Percentiles rank a stretch among this genome's conserved stretches.
Evolutionary conservation across 37 sponge, comb jelly and placozoan genomes (phyloP).

Genomic region (Corticium candelabrum): DNA sequence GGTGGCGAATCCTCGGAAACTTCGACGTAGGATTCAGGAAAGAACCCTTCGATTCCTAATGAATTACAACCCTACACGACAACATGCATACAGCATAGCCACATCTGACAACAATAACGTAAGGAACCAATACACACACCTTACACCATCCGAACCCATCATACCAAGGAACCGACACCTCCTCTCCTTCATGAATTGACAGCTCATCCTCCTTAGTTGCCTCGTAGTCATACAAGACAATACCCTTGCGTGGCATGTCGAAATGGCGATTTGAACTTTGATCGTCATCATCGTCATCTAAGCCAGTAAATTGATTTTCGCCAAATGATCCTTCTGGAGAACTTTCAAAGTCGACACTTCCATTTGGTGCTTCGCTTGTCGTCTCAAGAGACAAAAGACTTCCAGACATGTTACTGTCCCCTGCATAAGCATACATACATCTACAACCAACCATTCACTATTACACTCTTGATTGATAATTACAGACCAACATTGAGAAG

Average conservation of each 20-base stretch:
- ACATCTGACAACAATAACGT: background rate
- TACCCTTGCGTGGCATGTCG: conserved; percentile 40
- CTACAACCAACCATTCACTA: no score
- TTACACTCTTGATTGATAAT: no score
- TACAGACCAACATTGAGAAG: background rate
- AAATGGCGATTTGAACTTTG: no score
- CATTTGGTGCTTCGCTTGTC: background rate
- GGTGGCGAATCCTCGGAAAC: conserved; percentile 9
- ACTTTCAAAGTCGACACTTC: background rate
- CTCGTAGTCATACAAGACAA: conserved; percentile 58
- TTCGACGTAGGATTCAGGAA: conserved; percentile 71
- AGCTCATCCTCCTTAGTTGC: conserved; percentile 62
- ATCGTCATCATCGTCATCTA: background rate
- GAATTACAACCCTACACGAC: conserved; percentile 14
- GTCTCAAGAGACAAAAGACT: background rate
- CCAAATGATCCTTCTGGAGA: background rate
- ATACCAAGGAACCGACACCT: conserved; percentile 60
- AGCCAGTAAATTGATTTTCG: background rate
- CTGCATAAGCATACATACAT: background rate
- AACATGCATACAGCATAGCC: no score
- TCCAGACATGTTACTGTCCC: background rate
- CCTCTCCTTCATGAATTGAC: conserved; percentile 40
- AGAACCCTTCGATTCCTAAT: conserved; percentile 29
- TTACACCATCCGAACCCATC: conserved; percentile 85
- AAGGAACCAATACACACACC: conserved; percentile 1